Evolutionary conservation across 2,888 invertebrate species (phyloP).

Genomic region (Rhodophaea formosa): DNA sequence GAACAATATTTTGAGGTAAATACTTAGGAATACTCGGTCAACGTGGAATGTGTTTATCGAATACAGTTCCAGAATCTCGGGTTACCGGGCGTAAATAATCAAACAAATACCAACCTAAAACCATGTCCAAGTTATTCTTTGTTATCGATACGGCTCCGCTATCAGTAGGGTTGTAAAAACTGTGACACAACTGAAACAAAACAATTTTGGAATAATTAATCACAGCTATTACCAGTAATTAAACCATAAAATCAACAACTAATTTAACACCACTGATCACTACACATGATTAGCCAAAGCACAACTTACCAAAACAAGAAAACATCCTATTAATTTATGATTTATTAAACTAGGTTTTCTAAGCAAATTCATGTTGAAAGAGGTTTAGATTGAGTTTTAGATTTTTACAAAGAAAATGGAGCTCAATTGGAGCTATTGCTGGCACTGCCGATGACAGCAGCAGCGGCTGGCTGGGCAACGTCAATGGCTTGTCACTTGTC

Average conservation of each 20-base stretch:
- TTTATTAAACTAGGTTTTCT: slow-evolving; percentile 44
- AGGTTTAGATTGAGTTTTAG: slow-evolving; percentile 26
- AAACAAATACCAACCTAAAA: slow-evolving; percentile 84
- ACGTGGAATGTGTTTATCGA: background rate
- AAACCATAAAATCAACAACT: slow-evolving; percentile 65
- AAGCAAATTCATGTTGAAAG: slow-evolving; percentile 48
- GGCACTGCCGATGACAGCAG: slow-evolving; percentile 26
- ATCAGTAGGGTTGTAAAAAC: slow-evolving; percentile 88
- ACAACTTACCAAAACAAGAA: slow-evolving; percentile 62
- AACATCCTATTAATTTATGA: slow-evolving; percentile 51
- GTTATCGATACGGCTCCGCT: slow-evolving; percentile 92
- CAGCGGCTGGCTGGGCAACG: slow-evolving; percentile 25
- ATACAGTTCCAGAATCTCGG: slow-evolving; percentile 3
- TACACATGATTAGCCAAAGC: background rate
- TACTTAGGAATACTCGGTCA: background rate
- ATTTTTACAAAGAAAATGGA: slow-evolving; percentile 36
- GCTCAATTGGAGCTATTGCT: slow-evolving; percentile 24
- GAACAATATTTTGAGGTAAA: background rate
- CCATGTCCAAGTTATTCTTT: slow-evolving; percentile 90
- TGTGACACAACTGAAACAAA: slow-evolving; percentile 75
- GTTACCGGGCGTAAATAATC: slow-evolving; percentile 21
- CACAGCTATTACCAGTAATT: slow-evolving; percentile 59
- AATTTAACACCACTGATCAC: slow-evolving; percentile 26
- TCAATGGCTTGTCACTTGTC: slow-evolving; percentile 23
- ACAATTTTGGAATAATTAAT: slow-evolving; percentile 47